Evolutionary conservation across 2,113 vertebrate species (phyloP).

Genomic region (Arizona elegans): DNA sequence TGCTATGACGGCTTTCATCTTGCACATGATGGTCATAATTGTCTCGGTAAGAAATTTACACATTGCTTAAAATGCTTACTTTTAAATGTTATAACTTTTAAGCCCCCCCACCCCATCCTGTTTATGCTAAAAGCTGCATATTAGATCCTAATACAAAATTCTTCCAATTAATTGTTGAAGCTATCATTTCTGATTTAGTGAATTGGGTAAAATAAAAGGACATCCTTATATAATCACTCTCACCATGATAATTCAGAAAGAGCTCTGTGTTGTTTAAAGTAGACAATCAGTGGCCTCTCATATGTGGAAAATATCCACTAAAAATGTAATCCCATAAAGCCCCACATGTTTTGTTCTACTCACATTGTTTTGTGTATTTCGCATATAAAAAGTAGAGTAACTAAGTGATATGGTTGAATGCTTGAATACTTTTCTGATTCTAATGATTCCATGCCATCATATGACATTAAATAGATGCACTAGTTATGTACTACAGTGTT

Average conservation of each 20-base stretch:
- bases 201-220: not conserved
- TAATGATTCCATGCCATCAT: not conserved
- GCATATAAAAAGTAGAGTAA: not conserved
- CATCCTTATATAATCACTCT: not conserved
- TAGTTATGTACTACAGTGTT: not conserved
- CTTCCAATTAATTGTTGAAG: not conserved
- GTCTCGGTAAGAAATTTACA: conserved; percentile 78
- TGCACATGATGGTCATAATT: conserved; percentile 95
- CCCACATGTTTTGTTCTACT: not conserved
- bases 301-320: not conserved
- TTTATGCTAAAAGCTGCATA: not conserved
- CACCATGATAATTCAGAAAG: not conserved
- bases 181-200: not conserved
- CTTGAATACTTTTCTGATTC: not conserved
- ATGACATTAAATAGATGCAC: conserved; percentile 4
- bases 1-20: conserved; percentile 96
- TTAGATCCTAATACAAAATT: not conserved
- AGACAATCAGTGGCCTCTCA: not conserved
- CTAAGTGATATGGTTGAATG: too few relatives aligned
- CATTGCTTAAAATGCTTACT: fast-evolving
- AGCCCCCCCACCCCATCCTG: not conserved
- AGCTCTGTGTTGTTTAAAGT: not conserved
- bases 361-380: not conserved
- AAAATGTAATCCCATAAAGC: not conserved
- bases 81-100: not conserved